Evolutionary conservation across 2,888 invertebrate genomes (phyloP).

Genomic region (Orthonevra nobilis): DNA sequence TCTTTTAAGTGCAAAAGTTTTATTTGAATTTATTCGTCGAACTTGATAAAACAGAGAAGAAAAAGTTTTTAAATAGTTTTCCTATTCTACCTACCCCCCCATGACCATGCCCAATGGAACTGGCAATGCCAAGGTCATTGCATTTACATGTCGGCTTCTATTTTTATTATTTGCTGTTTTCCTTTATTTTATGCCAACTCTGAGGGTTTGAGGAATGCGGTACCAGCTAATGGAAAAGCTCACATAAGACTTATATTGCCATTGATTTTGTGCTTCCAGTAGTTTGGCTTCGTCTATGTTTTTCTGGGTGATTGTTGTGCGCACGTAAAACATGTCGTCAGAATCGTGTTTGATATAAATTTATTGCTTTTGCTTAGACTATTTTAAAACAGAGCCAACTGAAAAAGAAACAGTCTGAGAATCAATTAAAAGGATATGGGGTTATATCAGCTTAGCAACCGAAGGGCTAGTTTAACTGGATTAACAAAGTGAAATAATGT

Average conservation of each 20-base stretch:
- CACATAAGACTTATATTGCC: not conserved
- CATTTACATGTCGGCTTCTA: not conserved
- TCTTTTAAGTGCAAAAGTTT: no score
- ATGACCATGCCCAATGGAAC: not conserved
- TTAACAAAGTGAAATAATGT: no score
- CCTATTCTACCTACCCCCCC: not conserved
- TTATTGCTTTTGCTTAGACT: no score
- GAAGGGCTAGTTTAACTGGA: no score
- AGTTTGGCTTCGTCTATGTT: not conserved
- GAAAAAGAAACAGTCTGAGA: no score
- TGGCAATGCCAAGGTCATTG: constrained; percentile 23
- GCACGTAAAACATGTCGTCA: not conserved
- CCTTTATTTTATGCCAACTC: not conserved
- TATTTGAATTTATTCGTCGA: not conserved
- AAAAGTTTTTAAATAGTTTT: not conserved
- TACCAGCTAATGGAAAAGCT: not conserved
- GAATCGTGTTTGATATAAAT: no score
- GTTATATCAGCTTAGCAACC: no score
- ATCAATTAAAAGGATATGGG: no score
- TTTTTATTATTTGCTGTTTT: not conserved
- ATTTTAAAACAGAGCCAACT: no score
- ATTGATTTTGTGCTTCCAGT: not conserved
- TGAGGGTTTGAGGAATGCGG: not conserved
- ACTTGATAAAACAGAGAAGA: not conserved
- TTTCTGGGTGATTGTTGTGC: not conserved